phyloP scores from a whole-genome alignment of 2,113 vertebrate species.

The Pelmatolapia mariae region DNA sequence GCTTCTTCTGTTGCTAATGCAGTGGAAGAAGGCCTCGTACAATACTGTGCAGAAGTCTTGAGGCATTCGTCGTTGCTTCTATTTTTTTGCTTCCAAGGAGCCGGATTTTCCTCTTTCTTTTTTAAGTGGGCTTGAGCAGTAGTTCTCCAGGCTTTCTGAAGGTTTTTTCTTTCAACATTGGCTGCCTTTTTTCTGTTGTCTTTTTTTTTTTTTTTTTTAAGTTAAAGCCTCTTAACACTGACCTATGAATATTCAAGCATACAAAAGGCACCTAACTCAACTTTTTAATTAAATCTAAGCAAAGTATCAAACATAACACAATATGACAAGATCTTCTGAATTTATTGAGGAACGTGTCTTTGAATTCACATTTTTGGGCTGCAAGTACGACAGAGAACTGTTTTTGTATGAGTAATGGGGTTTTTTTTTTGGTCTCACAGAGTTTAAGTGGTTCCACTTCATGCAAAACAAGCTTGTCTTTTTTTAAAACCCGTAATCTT shows the following conservation, averaged over 20 bases:
- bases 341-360: neutral
- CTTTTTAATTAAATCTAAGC: neutral
- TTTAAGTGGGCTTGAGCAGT: neutral
- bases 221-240: neutral
- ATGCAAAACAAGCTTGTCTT: neutral
- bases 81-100: neutral
- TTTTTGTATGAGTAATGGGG: neutral
- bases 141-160: neutral
- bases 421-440: neutral
- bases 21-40: neutral
- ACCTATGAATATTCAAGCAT: neutral
- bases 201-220: neutral
- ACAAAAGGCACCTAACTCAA: neutral
- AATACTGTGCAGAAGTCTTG: neutral
- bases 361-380: neutral
- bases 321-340: neutral
- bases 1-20: neutral
- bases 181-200: neutral
- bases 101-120: neutral
- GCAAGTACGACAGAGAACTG: neutral
- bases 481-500: neutral
- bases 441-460: neutral
- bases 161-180: neutral
- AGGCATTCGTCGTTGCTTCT: neutral
- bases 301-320: neutral